Base-by-base conservation (phyloP, 2,797 vertebrate species). In the Ptychadena robeensis region DNA sequence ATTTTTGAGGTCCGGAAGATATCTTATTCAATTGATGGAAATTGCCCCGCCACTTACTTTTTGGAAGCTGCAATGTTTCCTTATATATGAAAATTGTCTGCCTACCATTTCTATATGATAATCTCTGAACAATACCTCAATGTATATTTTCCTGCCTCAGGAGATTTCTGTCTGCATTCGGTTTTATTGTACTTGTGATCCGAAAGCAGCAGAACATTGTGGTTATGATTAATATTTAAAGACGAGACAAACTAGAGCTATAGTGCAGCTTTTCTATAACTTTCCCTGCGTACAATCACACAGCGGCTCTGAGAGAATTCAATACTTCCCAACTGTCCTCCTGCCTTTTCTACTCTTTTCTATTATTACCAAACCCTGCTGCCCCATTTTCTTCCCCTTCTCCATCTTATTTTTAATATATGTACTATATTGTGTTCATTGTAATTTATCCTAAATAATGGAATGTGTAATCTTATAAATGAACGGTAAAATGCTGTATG, bases 211-310 rank as follows among this genome's bases (percentile, higher is more conserved):
- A 25, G 63, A 48, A 73, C 79, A 28, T 35, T n/a, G 40, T 48
- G 57, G 48, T 61, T 34, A 18, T 25, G 69, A 48, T 81, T 81
- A 81, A 81, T 73, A 73, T 73, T 73, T 73, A 65, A 80, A 40
- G 69, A 12, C 30, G 35, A 18, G 48, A 8, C 67, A 63, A 38
- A 12, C 31, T 31, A 73, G 48, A 59, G 22, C 59, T 59, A 27
- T 35, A 25, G 44, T 27, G 32, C 57, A 61, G 57, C 18, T 59
- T 31, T 61, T 63, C 53, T 63, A 53, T 9, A 15, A 25, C 48
- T 44, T n/a, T 14, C 9, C 9, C 69, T 7, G n/a, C 4, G 27
- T 27, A 25, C 35, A 69, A 32, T 14, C 32, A 66, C 32, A 67
- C 6, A 22, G 31, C 7, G 8, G 15, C 66, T 37, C 15, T 48